phyloP scores from a whole-genome alignment of 2,888 invertebrate genomes.

The Cantharis nigra region DNA sequence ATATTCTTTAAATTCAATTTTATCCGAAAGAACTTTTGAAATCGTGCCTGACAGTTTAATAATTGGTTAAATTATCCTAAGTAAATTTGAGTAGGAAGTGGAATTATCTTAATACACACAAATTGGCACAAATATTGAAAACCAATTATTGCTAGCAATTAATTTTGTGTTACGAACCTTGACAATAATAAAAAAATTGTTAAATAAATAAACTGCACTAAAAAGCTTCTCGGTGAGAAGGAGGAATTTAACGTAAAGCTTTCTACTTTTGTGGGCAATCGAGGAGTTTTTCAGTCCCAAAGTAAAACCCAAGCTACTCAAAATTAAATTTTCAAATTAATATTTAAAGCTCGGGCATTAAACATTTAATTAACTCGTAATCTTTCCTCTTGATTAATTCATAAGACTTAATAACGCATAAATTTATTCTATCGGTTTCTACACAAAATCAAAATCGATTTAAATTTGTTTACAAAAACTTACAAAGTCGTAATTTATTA shows the following conservation, averaged over 20 bases:
- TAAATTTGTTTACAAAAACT: constrained; percentile 1
- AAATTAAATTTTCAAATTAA: background rate
- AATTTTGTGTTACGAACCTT: background rate
- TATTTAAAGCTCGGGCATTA: background rate
- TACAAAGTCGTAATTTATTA: background rate
- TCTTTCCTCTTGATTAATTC: background rate
- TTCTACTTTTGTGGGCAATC: background rate
- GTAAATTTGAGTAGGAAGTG: background rate
- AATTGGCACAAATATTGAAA: background rate
- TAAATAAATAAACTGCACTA: background rate
- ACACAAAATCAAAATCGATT: background rate
- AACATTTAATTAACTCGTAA: constrained; percentile 1
- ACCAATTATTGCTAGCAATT: background rate
- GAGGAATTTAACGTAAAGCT: background rate
- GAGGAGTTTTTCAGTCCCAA: background rate
- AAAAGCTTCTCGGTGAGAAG: background rate
- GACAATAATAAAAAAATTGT: background rate
- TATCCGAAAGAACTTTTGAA: background rate
- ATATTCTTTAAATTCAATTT: background rate
- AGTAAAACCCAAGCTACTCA: background rate
- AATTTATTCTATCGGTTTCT: constrained; percentile 2
- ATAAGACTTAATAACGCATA: background rate
- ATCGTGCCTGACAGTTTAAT: background rate
- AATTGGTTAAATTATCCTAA: background rate
- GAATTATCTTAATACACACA: background rate